phyloP scores from a whole-genome alignment of 1,140 invertebrate species.

The Solenopsis invicta region DNA sequence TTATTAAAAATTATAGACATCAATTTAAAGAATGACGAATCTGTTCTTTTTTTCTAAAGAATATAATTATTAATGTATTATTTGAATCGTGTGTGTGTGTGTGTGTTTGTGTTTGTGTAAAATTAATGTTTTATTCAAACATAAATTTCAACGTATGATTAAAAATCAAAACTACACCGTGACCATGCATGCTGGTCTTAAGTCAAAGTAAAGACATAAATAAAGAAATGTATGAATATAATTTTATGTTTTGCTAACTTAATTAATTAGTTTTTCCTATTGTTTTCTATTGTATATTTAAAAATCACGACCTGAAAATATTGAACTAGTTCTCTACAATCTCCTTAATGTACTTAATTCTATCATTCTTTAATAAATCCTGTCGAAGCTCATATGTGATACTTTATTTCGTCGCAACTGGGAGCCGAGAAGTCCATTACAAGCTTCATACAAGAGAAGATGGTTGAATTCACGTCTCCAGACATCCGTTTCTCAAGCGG shows the following conservation, averaged over 20 bases:
- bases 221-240: background rate
- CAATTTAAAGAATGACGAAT: no score
- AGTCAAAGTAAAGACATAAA: no score
- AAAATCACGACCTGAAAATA: slow-evolving; percentile 5
- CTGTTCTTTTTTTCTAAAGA: no score
- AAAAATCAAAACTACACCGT: no score
- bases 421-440: slow-evolving; percentile 40
- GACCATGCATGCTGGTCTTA: no score
- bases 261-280: background rate
- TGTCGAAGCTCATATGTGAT: background rate
- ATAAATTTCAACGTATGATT: no score
- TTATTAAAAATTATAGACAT: no score
- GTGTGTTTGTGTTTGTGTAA: no score
- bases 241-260: background rate
- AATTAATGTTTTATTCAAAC: no score
- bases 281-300: background rate
- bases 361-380: slow-evolving; percentile 43
- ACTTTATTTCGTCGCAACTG: slow-evolving; percentile 6
- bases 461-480: slow-evolving; percentile 47
- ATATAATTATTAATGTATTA: no score
- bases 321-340: slow-evolving; percentile 1
- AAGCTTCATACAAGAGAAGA: slow-evolving; percentile 38
- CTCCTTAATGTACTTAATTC: background rate
- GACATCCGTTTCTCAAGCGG: slow-evolving; percentile 70
- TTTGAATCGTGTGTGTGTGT: no score